Conservation (phyloP, 2,113 vertebrate species). For the Orthonyx spaldingii region DNA sequence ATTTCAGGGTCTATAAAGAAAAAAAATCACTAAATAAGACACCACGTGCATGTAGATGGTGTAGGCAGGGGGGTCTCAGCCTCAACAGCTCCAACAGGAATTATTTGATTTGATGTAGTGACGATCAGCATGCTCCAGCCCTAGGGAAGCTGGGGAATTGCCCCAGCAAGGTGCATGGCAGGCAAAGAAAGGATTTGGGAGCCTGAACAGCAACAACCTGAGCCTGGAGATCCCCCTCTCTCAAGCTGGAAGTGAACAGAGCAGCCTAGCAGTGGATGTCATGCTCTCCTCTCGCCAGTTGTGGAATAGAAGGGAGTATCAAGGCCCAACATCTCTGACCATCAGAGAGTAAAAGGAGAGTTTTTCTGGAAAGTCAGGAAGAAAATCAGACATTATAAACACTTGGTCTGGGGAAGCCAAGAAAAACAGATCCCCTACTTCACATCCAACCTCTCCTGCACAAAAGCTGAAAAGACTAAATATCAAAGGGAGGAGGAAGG, state of each 20-base stretch:
- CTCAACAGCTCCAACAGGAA: background rate
- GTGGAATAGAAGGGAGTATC: background rate
- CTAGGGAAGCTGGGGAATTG: background rate
- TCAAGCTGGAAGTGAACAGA: background rate
- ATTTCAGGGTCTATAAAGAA: background rate
- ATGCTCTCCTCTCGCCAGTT: background rate
- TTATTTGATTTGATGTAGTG: background rate
- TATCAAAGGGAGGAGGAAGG: background rate
- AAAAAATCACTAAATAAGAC: background rate
- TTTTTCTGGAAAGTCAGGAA: background rate
- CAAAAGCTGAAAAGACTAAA: background rate
- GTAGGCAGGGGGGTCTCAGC: background rate
- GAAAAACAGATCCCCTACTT: background rate
- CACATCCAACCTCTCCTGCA: background rate
- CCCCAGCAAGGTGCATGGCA: background rate
- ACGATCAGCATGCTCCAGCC: background rate
- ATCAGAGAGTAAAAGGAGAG: background rate
- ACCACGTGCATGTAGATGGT: background rate
- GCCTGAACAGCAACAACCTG: background rate
- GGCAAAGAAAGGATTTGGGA: background rate
- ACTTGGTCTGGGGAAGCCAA: accelerated
- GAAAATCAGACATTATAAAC: background rate
- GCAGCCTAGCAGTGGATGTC: background rate
- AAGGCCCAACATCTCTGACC: background rate
- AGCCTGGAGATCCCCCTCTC: background rate